phyloP scores from a whole-genome alignment of 2,113 vertebrate genomes.

The Paradoxurus hermaphroditus region DNA sequence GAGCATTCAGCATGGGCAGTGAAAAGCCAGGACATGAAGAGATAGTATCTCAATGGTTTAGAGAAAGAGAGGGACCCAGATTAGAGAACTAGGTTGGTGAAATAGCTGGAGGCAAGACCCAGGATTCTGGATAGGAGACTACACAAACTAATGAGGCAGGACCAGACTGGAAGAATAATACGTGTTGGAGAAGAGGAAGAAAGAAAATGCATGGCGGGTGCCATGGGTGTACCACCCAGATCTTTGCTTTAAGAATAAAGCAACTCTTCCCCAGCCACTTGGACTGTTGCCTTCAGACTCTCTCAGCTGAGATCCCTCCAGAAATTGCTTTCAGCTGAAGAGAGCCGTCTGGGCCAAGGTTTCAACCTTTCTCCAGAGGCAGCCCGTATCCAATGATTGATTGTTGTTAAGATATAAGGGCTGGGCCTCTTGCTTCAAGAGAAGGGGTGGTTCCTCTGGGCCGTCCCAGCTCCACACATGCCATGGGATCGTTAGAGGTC shows the following conservation, averaged over 20 bases:
- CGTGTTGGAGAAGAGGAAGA: neutral
- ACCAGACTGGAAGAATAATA: neutral
- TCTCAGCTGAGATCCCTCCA: neutral
- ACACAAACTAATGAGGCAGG: neutral
- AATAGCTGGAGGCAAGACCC: neutral
- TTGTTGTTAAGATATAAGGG: neutral
- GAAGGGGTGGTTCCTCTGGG: neutral
- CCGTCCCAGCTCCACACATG: no score
- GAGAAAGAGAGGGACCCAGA: neutral
- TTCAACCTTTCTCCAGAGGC: neutral
- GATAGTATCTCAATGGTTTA: neutral
- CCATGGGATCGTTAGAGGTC: accelerated
- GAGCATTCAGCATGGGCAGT: neutral
- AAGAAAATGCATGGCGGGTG: neutral
- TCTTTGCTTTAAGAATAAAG: neutral
- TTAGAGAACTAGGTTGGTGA: neutral
- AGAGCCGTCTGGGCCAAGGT: neutral
- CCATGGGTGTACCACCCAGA: neutral
- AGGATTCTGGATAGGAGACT: neutral
- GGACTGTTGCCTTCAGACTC: neutral
- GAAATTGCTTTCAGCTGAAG: neutral
- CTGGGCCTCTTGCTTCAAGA: neutral
- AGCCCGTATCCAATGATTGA: neutral
- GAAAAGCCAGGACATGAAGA: neutral
- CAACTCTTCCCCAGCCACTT: neutral